These are phyloP conservation scores for Cheirogaleus major DNA, from an alignment of 2,797 vertebrate species.

Conservation along the genomic window DNA sequence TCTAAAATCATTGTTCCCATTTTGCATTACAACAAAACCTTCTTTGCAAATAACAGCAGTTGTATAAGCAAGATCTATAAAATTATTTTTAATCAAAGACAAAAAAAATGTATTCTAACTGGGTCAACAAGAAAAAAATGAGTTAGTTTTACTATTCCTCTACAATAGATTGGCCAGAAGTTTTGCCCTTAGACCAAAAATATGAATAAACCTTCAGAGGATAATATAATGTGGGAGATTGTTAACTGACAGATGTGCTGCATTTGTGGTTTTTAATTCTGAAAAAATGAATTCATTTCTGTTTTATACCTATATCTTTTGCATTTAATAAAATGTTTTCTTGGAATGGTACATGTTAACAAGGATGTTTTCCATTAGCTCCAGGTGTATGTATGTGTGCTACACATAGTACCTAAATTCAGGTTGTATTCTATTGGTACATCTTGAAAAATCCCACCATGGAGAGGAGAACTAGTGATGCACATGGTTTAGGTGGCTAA, in stretches of 20 bases:
- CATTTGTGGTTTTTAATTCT: constrained; percentile 29
- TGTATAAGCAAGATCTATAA: background rate
- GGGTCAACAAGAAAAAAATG: background rate
- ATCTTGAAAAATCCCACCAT: background rate
- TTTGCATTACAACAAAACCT: background rate
- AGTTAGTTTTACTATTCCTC: background rate
- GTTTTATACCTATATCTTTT: background rate
- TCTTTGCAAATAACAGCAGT: background rate
- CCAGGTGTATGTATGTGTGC: background rate
- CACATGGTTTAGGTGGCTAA: background rate
- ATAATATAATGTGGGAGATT: background rate
- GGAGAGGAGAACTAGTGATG: background rate
- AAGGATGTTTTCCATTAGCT: background rate
- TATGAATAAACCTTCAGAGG: background rate
- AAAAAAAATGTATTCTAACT: background rate
- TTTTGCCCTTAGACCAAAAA: background rate
- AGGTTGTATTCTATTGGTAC: background rate
- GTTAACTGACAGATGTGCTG: background rate
- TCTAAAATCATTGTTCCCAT: background rate
- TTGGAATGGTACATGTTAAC: background rate
- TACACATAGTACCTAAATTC: background rate
- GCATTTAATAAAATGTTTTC: constrained; percentile 16
- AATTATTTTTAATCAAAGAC: constrained; percentile 31
- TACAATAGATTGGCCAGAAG: background rate
- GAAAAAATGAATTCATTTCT: background rate